Evolutionary conservation across 1,140 invertebrate genomes (phyloP), one percentile per base, ranked within the genome.

Genomic region (Anastrepha obliqua): DNA sequence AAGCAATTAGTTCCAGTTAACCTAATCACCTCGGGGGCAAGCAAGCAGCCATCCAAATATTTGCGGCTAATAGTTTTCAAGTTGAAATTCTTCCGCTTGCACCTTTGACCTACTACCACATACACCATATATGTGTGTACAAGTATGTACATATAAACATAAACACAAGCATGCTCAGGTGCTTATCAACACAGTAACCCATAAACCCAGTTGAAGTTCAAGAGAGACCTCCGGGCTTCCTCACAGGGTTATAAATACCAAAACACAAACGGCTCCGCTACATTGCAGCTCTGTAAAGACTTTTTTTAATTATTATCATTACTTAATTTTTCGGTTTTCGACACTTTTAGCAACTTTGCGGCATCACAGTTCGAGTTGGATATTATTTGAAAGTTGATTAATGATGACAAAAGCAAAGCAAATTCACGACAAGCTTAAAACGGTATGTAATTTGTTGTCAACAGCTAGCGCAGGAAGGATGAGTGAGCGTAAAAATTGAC

Each of bases 111-210:
- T 13, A 13, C 20, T 39, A 20, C 64, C 42, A 44, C 13, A 15
- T 11, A 67, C 29, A 29, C 20, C n/a, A 39, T 9, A 39, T 70
- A 47, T 62, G 60, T 62, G 1, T 11, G 7, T 62, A n/a, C n/a
- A 55, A 0, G 51, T 55, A 55, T 55, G 51, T 55, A n/a, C n/a
- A n/a, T n/a, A 11, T 55, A 29, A 29, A 29, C 29, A 29, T 29
- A 29, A 29, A 29, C 29, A 29, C 29, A 29, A 29, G 29, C 1
- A 29, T 29, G 1, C 29, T 29, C 29, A 29, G 29, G 39, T 74
- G 42, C 44, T 47, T 9, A 44, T 74, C n/a, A 74, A 74, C 67
- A 74, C n/a, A 74, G 67, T 74, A 74, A 74, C 67, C 67, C 67
- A 74, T 8, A 74, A 74, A 74, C 8, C n/a, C 29, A 20, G 1